phyloP scores from a whole-genome alignment of 2,113 vertebrate species.

The Myrmecophaga tridactyla region DNA sequence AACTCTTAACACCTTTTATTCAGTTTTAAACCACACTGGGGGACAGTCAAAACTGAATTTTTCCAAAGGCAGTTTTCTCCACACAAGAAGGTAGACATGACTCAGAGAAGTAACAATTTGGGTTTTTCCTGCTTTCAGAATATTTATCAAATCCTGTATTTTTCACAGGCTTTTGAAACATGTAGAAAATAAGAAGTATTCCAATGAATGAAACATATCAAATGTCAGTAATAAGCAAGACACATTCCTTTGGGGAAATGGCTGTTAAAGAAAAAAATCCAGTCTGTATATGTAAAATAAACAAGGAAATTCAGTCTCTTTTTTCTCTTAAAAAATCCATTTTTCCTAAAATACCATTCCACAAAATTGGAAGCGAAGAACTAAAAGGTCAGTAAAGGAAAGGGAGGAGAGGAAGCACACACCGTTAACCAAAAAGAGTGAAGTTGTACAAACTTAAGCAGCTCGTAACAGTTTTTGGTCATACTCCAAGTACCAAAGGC shows the following conservation, averaged over 20 bases:
- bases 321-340: slow-evolving; percentile 82
- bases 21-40: slow-evolving; percentile 81
- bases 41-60: slow-evolving; percentile 78
- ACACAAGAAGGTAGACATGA: slow-evolving; percentile 74
- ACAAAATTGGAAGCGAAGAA: slow-evolving; percentile 87
- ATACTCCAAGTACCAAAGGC: slow-evolving; percentile 88
- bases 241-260: slow-evolving; percentile 83
- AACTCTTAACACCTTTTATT: slow-evolving; percentile 83
- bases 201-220: slow-evolving; percentile 83
- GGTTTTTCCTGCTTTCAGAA: slow-evolving; percentile 81
- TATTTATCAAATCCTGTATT: slow-evolving; percentile 81
- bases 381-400: slow-evolving; percentile 74
- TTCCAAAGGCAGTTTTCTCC: slow-evolving; percentile 79
- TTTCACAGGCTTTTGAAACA: slow-evolving; percentile 82
- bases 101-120: slow-evolving; percentile 77
- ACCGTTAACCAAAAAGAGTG: slow-evolving; percentile 83
- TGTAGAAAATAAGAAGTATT: slow-evolving; percentile 80
- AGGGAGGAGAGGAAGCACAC: slow-evolving; percentile 62
- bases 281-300: slow-evolving; percentile 83
- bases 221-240: slow-evolving; percentile 78
- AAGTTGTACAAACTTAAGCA: slow-evolving; percentile 88
- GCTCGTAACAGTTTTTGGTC: slow-evolving; percentile 89
- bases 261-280: slow-evolving; percentile 82
- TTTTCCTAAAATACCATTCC: slow-evolving; percentile 85
- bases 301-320: slow-evolving; percentile 82